Percentiles rank a stretch among this genome's conserved stretches.
phyloP scores from a whole-genome alignment of 1,140 invertebrate species.

The Drosophila parvula region DNA sequence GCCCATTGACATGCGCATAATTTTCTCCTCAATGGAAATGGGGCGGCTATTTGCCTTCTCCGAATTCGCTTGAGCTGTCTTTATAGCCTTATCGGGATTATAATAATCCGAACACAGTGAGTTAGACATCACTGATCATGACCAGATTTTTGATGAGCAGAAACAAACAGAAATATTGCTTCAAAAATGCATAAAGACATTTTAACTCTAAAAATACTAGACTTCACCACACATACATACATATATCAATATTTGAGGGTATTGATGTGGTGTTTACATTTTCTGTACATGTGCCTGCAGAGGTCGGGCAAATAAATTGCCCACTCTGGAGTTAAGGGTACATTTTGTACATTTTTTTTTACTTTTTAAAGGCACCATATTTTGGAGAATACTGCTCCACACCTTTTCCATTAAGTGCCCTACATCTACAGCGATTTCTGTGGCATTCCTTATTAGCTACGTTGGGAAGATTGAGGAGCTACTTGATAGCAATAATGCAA shows the following conservation, averaged over 20 bases:
- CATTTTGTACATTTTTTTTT: not conserved
- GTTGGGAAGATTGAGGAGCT: not conserved
- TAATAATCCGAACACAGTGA: not conserved
- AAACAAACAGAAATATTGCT: too few relatives aligned
- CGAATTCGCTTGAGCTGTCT: conserved; percentile 2
- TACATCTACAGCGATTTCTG: not conserved
- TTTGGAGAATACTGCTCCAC: not conserved
- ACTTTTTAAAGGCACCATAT: not conserved
- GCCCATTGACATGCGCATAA: conserved; percentile 59
- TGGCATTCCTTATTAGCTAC: not conserved
- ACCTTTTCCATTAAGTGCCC: not conserved
- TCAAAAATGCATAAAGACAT: too few relatives aligned
- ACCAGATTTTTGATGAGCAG: not conserved
- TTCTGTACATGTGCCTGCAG: not conserved
- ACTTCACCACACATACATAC: too few relatives aligned
- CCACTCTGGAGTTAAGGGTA: too few relatives aligned
- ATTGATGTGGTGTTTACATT: too few relatives aligned
- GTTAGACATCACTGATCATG: not conserved
- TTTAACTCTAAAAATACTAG: too few relatives aligned
- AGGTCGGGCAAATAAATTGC: too few relatives aligned
- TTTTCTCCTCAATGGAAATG: conserved; percentile 13
- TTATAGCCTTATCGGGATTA: not conserved
- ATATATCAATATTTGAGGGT: too few relatives aligned
- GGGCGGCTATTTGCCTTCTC: not conserved
- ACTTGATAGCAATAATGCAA: conserved; percentile 15